Evolutionary conservation across 2,888 invertebrate genomes (phyloP).

Genomic region (Sminthurides aquaticus): DNA sequence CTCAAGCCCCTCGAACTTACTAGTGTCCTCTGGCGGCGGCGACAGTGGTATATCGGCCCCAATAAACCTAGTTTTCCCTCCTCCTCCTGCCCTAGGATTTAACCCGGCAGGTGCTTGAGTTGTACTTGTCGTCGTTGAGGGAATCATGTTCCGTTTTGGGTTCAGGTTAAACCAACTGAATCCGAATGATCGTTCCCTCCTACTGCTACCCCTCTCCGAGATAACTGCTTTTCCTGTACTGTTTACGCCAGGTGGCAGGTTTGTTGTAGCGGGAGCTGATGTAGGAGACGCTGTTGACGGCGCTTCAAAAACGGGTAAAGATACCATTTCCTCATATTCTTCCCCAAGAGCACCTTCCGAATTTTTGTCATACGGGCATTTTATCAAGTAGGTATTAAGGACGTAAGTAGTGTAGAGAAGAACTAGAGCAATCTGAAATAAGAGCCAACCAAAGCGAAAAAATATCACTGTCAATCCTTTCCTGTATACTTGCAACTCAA

Average conservation of each 20-base stretch:
- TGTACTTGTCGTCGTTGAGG: conserved; percentile 4
- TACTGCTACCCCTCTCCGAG: conserved; percentile 7
- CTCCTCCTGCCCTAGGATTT: background rate
- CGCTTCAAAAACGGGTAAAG: conserved; percentile 1
- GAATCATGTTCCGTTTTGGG: conserved; percentile 7
- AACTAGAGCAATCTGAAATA: conserved; percentile 50
- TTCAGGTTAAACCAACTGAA: conserved; percentile 30
- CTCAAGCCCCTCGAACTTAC: no score
- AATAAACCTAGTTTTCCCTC: no score
- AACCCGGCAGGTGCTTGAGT: conserved; percentile 4
- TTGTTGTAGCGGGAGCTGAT: no score
- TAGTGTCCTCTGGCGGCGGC: background rate
- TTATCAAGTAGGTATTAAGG: conserved; percentile 51
- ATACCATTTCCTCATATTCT: background rate
- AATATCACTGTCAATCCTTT: background rate
- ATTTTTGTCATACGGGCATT: conserved; percentile 27
- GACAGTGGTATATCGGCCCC: background rate
- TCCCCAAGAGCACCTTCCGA: background rate
- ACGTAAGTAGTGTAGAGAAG: conserved; percentile 66
- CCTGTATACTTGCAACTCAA: no score
- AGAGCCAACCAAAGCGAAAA: background rate
- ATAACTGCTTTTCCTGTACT: no score
- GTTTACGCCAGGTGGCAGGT: no score
- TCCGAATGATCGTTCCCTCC: background rate
- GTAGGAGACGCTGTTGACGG: background rate